These are phyloP conservation scores for Callyntrura sp. DNA, from an alignment of 2,888 invertebrate species.

Conservation along the genomic window DNA sequence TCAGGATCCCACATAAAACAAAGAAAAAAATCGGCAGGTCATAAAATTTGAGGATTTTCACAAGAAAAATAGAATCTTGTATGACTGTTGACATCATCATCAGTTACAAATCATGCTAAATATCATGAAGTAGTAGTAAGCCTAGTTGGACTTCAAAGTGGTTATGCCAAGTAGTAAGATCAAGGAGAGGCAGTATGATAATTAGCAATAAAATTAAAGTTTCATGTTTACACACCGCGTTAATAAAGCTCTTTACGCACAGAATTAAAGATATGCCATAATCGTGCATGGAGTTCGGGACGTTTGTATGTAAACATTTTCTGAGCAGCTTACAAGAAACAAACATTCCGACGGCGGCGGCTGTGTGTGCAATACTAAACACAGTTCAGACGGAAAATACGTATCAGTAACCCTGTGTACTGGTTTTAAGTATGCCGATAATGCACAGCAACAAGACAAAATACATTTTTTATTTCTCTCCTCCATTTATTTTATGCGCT, in stretches of 20 bases:
- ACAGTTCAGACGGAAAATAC: neutral
- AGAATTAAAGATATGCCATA: conserved; percentile 15
- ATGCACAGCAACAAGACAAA: neutral
- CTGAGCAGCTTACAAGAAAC: neutral
- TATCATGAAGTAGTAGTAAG: neutral
- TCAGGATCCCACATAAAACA: neutral
- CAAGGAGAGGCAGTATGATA: conserved; percentile 56
- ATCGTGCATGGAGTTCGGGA: neutral
- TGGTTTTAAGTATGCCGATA: neutral
- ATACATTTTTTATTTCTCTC: neutral
- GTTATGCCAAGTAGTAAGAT: conserved; percentile 35
- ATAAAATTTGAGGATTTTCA: conserved; percentile 13
- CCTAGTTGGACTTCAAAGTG: neutral
- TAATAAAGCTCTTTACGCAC: conserved; percentile 14
- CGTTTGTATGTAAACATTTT: neutral
- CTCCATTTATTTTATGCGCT: neutral
- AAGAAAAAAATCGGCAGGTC: conserved; percentile 8
- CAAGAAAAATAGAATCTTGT: conserved; percentile 8
- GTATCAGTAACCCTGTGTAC: neutral
- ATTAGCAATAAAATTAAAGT: conserved; percentile 57
- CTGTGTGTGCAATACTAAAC: neutral
- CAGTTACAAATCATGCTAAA: neutral
- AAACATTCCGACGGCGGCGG: neutral
- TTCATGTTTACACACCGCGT: conserved; percentile 39
- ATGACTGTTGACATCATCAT: conserved; percentile 31